Base-by-base conservation (phyloP, 1,140 invertebrate species). In the Drosophila lowei region DNA sequence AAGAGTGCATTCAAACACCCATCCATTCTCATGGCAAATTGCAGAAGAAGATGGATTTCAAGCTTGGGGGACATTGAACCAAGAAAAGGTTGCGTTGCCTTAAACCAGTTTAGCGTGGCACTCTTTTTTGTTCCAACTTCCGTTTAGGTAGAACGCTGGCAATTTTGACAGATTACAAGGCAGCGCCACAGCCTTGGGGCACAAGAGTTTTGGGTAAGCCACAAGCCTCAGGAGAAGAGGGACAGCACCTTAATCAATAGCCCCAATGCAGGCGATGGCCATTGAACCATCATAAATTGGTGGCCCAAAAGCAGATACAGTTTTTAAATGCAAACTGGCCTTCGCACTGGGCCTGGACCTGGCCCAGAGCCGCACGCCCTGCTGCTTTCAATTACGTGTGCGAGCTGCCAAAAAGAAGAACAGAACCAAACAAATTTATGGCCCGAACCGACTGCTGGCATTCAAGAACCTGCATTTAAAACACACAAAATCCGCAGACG, bases 141-240 rank as follows among this genome's bases (percentile, higher is more conserved):
- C 83, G 83, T 65, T 86, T 78, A 77, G 55, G 49, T 53, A 68
- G 63, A 78, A 78, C 46, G 42, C 79, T 72, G 70, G 78, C 76
- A 86, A 86, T 86, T 86, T 86, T 86, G 83, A 86, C 83, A 86
- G 83, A 86, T 86, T 86, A 86, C 83, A 86, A 88, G 83, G 79
- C 83, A 81, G 66, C 60, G 62, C 52, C 23, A 8, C n/a, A 46
- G 41, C 49, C 60, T 41, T 13, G 38, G 63, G 73, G 54, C 34
- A 34, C 30, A 11, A 11, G 28, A 41, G 47, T 55, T 60, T 62
- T 60, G 57, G 63, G 70, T 88, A n/a, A 83, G 78, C 83, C 74
- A 75, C 49, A 60, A 70, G 55, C 52, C 21, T 5, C 34, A 13
- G 11, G 11, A 4, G 34, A 4, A 44, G 72, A 61, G 59, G 9